Percentiles rank a stretch among this genome's conserved stretches.
Evolutionary conservation across 2,113 vertebrate species (phyloP).

Genomic region (Cavia aperea): DNA sequence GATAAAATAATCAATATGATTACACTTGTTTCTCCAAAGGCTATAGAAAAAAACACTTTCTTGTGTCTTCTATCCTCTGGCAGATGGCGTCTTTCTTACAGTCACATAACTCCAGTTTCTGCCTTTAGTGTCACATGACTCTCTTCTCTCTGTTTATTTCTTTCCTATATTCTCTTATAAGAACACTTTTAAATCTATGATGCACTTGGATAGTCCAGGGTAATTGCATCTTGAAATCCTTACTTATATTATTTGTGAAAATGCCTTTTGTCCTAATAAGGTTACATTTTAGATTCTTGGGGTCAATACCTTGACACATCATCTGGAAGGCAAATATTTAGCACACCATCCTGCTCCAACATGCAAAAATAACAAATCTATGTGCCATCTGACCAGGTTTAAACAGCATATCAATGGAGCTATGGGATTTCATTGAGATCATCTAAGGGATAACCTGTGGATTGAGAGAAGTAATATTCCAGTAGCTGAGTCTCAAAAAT

Average conservation of each 20-base stretch:
- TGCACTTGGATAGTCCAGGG: not conserved
- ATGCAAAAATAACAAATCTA: not conserved
- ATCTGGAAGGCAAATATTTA: not conserved
- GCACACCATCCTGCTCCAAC: not conserved
- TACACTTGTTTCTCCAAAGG: not conserved
- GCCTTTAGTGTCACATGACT: not conserved
- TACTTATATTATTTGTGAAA: not conserved
- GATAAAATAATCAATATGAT: not conserved
- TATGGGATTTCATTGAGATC: not conserved
- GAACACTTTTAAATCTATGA: not conserved
- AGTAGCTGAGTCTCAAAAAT: not conserved
- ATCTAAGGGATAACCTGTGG: not conserved
- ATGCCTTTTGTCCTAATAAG: not conserved
- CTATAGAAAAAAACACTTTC: not conserved
- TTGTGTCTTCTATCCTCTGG: not conserved
- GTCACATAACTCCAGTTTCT: not conserved
- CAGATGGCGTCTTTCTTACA: not conserved
- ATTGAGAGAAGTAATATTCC: not conserved
- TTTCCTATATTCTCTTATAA: not conserved
- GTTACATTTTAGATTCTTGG: not conserved
- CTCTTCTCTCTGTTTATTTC: not conserved
- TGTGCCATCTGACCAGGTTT: not conserved
- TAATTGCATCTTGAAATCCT: not conserved
- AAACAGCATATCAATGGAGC: not conserved
- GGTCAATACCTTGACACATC: not conserved